These are phyloP conservation scores for Trachelus stipa DNA, from an alignment of 2,888 invertebrate species.

Conservation along the genomic window DNA sequence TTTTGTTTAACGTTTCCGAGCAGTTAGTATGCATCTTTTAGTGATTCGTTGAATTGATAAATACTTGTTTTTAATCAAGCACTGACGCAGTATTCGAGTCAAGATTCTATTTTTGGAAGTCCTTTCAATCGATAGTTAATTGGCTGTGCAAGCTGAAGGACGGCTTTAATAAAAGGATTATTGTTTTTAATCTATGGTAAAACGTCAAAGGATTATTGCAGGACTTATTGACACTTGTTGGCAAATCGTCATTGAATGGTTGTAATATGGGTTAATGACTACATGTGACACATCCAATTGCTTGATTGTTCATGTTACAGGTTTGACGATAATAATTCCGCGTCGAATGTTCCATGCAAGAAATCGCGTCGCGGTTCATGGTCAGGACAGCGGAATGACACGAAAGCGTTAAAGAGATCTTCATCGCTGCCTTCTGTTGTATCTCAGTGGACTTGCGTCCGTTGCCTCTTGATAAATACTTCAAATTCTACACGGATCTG, in stretches of 20 bases:
- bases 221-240: neutral
- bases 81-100: neutral
- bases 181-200: neutral
- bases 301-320: neutral
- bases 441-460: slow-evolving; percentile 75
- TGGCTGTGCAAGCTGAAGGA: neutral
- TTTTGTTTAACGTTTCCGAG: neutral
- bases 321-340: slow-evolving; percentile 34
- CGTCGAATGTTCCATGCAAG: slow-evolving; percentile 35
- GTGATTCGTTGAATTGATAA: neutral
- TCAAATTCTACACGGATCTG: slow-evolving; percentile 74
- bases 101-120: neutral
- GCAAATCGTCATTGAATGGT: neutral
- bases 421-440: slow-evolving; percentile 58
- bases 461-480: slow-evolving; percentile 81
- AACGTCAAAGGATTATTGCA: neutral
- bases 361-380: slow-evolving; percentile 54
- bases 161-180: neutral
- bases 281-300: neutral
- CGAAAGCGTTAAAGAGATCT: slow-evolving; percentile 47
- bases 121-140: neutral
- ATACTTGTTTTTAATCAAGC: neutral
- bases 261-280: neutral
- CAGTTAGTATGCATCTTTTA: neutral
- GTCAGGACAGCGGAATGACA: slow-evolving; percentile 42